Conservation (phyloP, 1,140 invertebrate species). For the Campoletis sonorensis region DNA sequence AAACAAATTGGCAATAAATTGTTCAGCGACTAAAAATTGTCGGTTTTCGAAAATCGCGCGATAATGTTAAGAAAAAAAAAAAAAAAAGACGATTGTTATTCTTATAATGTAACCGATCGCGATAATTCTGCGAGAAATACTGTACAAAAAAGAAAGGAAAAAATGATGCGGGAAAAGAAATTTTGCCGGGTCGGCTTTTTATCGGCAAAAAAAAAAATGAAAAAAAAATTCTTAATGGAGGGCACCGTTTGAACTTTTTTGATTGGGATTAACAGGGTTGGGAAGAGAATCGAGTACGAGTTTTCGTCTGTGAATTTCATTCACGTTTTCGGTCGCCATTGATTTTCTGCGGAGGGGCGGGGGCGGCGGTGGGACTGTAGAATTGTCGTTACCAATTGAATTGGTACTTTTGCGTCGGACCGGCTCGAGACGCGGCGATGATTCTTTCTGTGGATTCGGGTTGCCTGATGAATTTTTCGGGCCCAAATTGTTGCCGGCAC, state of each 20-base stretch:
- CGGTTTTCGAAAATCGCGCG: background rate
- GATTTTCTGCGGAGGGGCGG: constrained; percentile 63
- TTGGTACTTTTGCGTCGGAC: constrained; percentile 69
- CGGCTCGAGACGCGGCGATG: constrained; percentile 37
- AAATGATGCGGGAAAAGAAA: constrained; percentile 27
- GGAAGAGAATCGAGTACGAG: constrained; percentile 65
- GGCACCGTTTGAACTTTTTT: background rate
- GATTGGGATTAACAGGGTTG: background rate
- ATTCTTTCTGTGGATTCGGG: constrained; percentile 49
- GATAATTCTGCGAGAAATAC: constrained; percentile 70
- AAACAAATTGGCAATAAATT: too few species aligned
- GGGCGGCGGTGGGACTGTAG: constrained; percentile 16
- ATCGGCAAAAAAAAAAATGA: background rate
- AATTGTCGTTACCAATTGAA: constrained; percentile 54
- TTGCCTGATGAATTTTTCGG: constrained; percentile 28
- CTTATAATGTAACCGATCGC: constrained; percentile 57
- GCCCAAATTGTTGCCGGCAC: constrained; percentile 39
- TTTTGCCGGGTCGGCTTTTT: background rate
- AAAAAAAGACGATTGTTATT: constrained; percentile 52
- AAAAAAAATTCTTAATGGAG: background rate
- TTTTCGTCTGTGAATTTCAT: constrained; percentile 68
- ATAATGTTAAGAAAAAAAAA: constrained; percentile 27
- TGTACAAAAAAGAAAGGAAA: constrained; percentile 67
- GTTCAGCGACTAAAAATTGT: too few species aligned
- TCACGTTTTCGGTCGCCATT: constrained; percentile 59